phyloP scores from a whole-genome alignment of 2,888 invertebrate species.

The Deilephila porcellus region DNA sequence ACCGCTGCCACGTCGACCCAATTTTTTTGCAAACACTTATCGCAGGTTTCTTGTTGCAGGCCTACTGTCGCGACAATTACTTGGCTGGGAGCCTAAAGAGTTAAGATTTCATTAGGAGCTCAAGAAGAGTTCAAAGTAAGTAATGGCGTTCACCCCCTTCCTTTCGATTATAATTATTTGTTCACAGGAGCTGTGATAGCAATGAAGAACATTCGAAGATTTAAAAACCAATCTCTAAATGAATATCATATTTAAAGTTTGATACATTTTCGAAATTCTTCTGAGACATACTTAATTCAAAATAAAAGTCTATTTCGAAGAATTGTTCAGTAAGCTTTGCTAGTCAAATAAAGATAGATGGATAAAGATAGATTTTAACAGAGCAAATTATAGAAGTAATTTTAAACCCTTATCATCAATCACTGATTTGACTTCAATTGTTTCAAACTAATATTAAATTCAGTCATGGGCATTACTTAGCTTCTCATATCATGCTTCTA shows the following conservation, averaged over 20 bases:
- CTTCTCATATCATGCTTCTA: constrained; percentile 17
- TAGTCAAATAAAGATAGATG: neutral
- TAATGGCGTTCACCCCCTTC: constrained; percentile 58
- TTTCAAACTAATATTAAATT: neutral
- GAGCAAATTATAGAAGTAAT: constrained; percentile 8
- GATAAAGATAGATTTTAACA: neutral
- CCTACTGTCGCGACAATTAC: constrained; percentile 69
- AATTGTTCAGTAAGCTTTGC: neutral
- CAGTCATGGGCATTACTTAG: constrained; percentile 1
- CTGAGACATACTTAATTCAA: neutral
- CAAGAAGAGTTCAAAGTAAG: constrained; percentile 83
- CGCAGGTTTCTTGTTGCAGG: constrained; percentile 70
- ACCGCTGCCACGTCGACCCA: neutral
- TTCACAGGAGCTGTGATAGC: constrained; percentile 59
- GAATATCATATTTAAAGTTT: neutral
- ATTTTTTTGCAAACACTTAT: constrained; percentile 4
- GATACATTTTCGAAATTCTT: neutral
- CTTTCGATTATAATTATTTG: constrained; percentile 53
- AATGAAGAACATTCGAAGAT: constrained; percentile 28
- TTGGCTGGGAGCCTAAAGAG: constrained; percentile 78
- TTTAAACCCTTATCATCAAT: neutral
- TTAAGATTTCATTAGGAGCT: constrained; percentile 81
- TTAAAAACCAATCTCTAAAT: neutral
- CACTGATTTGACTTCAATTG: neutral
- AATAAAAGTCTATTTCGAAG: neutral